Conservation (phyloP, 23 tunicate species). For the Aplidium turbinatum region DNA sequence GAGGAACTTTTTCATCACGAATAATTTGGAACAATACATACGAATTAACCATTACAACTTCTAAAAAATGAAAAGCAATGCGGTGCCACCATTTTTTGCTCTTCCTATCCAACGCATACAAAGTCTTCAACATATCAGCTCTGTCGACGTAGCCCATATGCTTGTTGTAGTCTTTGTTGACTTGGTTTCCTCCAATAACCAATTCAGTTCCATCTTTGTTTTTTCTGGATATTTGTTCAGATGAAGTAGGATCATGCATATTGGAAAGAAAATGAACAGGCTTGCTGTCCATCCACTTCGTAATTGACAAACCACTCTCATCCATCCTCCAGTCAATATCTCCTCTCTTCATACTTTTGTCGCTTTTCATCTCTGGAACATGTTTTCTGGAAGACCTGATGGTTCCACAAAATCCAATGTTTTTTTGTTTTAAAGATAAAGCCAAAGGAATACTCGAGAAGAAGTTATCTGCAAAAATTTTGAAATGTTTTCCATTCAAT, state of each 20-base stretch:
- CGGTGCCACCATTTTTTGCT: conserved; percentile 37
- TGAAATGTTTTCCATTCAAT: neutral
- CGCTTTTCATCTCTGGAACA: conserved; percentile 21
- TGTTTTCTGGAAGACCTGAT: conserved; percentile 7
- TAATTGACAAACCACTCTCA: conserved; percentile 4
- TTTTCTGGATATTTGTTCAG: conserved; percentile 12
- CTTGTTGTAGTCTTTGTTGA: conserved; percentile 29
- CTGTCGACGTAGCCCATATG: conserved; percentile 24
- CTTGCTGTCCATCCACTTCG: conserved; percentile 29
- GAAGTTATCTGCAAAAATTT: conserved; percentile 28
- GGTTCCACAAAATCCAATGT: conserved; percentile 19
- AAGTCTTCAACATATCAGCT: conserved; percentile 23
- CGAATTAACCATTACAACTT: conserved; percentile 14
- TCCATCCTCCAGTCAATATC: conserved; percentile 27
- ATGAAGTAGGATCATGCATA: neutral
- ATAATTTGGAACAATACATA: neutral
- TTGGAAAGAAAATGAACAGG: conserved; percentile 19
- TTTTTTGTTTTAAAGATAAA: conserved; percentile 1
- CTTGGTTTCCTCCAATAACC: conserved; percentile 5
- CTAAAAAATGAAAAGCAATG: conserved; percentile 22
- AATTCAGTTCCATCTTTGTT: conserved; percentile 11
- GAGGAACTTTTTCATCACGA: neutral
- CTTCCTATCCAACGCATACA: conserved; percentile 10
- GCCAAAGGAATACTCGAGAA: conserved; percentile 13
- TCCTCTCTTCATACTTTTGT: conserved; percentile 23